phyloP scores from a whole-genome alignment of 2,888 invertebrate species.

The Chrysolina oricalcia region DNA sequence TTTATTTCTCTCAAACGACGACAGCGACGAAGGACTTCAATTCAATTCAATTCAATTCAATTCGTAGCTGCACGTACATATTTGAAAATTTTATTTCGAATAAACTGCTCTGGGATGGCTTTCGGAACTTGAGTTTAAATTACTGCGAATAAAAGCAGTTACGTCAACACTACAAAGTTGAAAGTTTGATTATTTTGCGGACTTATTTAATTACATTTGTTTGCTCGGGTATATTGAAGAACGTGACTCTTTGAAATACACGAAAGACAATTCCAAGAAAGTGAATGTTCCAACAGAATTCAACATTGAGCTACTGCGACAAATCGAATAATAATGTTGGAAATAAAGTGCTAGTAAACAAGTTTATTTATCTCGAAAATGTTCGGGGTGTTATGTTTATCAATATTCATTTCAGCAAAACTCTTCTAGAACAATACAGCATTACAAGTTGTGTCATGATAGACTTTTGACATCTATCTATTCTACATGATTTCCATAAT shows the following conservation, averaged over 20 bases:
- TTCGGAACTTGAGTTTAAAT: background rate
- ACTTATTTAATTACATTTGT: constrained; percentile 32
- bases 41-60: no score
- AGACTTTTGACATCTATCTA: no score
- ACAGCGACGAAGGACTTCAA: no score
- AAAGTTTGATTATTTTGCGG: constrained; percentile 28
- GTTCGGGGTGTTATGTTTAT: no score
- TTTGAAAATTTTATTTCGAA: background rate
- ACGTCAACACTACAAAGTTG: constrained; percentile 23
- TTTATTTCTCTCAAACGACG: no score
- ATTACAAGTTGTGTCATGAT: no score
- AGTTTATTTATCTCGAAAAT: background rate
- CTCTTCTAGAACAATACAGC: no score
- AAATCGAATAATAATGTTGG: background rate
- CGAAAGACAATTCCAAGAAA: constrained; percentile 7
- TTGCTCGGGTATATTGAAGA: constrained; percentile 29
- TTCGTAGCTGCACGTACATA: no score
- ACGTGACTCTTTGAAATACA: constrained; percentile 16
- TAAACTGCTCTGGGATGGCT: background rate
- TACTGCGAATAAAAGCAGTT: constrained; percentile 11
- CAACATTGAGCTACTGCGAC: background rate
- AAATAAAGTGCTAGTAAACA: constrained; percentile 12
- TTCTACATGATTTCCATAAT: no score
- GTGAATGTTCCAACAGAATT: constrained; percentile 10
- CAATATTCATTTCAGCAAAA: no score